Evolutionary conservation across 1,140 invertebrate genomes (phyloP).

Genomic region (Matsumurasca onukii): DNA sequence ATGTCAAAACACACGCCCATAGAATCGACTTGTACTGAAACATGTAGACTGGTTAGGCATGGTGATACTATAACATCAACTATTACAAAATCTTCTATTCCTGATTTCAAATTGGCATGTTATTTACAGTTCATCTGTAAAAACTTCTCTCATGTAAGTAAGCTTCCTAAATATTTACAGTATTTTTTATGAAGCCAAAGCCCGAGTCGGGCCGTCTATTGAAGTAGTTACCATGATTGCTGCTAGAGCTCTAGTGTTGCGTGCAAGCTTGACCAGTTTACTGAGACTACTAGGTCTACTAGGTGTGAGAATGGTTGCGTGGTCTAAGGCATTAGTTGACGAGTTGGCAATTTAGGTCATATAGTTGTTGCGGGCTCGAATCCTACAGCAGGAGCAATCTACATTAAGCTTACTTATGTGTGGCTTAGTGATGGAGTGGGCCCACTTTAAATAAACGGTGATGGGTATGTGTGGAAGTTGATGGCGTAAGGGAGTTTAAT

Average conservation of each 20-base stretch:
- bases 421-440: too few relatives aligned
- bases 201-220: not conserved
- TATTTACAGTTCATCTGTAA: constrained; percentile 59
- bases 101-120: constrained; percentile 54
- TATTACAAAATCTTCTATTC: constrained; percentile 58
- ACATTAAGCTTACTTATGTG: too few relatives aligned
- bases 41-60: not conserved
- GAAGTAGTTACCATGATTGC: too few relatives aligned
- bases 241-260: too few relatives aligned
- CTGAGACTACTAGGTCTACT: too few relatives aligned
- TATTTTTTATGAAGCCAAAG: not conserved
- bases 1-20: not conserved
- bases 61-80: constrained; percentile 44
- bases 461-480: not conserved
- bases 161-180: constrained; percentile 44
- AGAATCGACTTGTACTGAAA: not conserved
- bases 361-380: too few relatives aligned
- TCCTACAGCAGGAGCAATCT: too few relatives aligned
- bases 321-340: too few relatives aligned
- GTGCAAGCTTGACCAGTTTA: too few relatives aligned
- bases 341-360: too few relatives aligned
- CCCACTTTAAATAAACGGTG: not conserved
- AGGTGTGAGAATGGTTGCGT: too few relatives aligned
- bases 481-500: not conserved
- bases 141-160: constrained; percentile 56